These are phyloP conservation scores for Exocentrus adspersus DNA, from an alignment of 2,888 invertebrate species.

Conservation along the genomic window DNA sequence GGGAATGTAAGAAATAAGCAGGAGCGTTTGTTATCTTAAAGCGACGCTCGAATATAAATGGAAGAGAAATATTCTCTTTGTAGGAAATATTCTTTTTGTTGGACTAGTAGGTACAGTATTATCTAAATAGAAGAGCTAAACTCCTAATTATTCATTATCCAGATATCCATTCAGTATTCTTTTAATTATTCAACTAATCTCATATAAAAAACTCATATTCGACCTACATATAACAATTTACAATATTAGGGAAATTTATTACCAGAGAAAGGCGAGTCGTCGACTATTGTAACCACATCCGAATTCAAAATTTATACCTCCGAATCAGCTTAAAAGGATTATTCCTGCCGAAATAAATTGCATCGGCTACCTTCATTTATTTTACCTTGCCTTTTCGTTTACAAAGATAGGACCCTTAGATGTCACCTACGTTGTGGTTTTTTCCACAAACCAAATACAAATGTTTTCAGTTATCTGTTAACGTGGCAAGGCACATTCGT, in stretches of 20 bases:
- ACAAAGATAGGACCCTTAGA: neutral
- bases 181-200: too few relatives aligned
- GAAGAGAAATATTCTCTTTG: too few relatives aligned
- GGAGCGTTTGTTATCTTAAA: neutral
- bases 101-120: too few relatives aligned
- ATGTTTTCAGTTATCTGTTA: slow-evolving; percentile 12
- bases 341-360: neutral
- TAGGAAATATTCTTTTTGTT: too few relatives aligned
- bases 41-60: neutral
- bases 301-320: neutral
- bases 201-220: too few relatives aligned
- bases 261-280: too few relatives aligned
- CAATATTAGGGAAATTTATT: too few relatives aligned
- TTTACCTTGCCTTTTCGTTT: neutral
- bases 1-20: neutral
- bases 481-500: slow-evolving; percentile 3
- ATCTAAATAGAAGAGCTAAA: too few relatives aligned
- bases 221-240: too few relatives aligned
- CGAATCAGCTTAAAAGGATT: slow-evolving; percentile 1
- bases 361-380: neutral
- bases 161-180: too few relatives aligned
- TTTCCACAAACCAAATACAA: slow-evolving; percentile 12
- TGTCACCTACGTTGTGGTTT: slow-evolving; percentile 6
- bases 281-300: neutral
- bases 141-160: too few relatives aligned